phyloP scores from a whole-genome alignment of 2,888 invertebrate genomes.

The Teleogryllus oceanicus region DNA sequence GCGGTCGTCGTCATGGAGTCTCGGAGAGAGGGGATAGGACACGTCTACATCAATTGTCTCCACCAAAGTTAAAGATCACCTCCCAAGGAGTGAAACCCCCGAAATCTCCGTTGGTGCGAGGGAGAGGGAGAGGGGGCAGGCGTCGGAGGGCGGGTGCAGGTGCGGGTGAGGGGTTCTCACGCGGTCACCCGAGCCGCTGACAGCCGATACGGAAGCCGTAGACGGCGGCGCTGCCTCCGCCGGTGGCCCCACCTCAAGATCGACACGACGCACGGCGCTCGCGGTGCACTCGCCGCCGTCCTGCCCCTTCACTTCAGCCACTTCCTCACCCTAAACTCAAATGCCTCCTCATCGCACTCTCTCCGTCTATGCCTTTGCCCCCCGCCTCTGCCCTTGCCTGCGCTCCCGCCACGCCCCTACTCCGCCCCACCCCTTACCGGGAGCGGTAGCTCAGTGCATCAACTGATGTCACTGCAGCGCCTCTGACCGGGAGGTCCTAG shows the following conservation, averaged over 20 bases:
- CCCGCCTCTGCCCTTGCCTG: not conserved
- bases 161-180: conserved; percentile 11
- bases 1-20: too few relatives aligned
- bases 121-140: not conserved
- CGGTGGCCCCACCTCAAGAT: not conserved
- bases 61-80: too few relatives aligned
- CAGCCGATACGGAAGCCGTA: conserved; percentile 1
- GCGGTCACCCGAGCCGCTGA: conserved; percentile 20
- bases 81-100: too few relatives aligned
- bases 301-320: not conserved
- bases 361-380: not conserved
- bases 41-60: too few relatives aligned
- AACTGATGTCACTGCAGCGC: too few relatives aligned
- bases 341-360: not conserved
- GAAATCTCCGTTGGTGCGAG: too few relatives aligned
- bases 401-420: not conserved
- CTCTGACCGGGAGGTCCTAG: too few relatives aligned
- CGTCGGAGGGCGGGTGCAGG: not conserved
- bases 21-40: too few relatives aligned
- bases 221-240: not conserved
- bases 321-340: not conserved
- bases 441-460: too few relatives aligned
- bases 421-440: not conserved
- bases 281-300: not conserved
- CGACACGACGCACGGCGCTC: not conserved